Conservation (phyloP, 2,797 vertebrate genomes). For the Cottoperca gobio region DNA sequence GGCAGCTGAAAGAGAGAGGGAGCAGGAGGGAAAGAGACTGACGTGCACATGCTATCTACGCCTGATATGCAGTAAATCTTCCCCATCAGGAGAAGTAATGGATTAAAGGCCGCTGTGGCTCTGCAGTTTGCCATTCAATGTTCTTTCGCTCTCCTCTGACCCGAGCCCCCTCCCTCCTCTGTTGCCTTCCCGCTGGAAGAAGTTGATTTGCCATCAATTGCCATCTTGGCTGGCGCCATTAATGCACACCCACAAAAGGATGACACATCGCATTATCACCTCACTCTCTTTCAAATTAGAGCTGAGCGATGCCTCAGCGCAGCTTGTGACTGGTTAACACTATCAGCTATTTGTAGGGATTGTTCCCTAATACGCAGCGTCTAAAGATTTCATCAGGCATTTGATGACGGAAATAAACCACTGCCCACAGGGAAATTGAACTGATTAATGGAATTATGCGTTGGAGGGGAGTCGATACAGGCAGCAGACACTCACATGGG, state of each 20-base stretch:
- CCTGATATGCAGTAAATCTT: slow-evolving; percentile 91
- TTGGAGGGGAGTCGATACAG: slow-evolving; percentile 83
- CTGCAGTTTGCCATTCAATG: slow-evolving; percentile 92
- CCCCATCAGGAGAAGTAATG: slow-evolving; percentile 89
- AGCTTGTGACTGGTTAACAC: slow-evolving; percentile 92
- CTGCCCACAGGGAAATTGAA: slow-evolving; percentile 91
- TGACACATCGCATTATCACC: slow-evolving; percentile 90
- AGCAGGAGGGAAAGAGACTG: slow-evolving; percentile 20
- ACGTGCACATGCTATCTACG: slow-evolving; percentile 83
- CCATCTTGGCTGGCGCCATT: slow-evolving; percentile 90
- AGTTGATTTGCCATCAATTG: slow-evolving; percentile 93
- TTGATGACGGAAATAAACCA: slow-evolving; percentile 93
- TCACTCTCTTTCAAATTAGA: slow-evolving; percentile 94
- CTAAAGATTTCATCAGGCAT: slow-evolving; percentile 93
- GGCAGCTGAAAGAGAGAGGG: slow-evolving; percentile 58
- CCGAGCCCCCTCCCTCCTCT: slow-evolving; percentile 41
- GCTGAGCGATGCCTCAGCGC: slow-evolving; percentile 88
- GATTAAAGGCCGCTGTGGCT: slow-evolving; percentile 92
- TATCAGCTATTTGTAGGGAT: slow-evolving; percentile 88
- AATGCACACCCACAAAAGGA: slow-evolving; percentile 95
- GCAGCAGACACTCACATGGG: slow-evolving; percentile 74
- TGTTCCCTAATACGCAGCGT: slow-evolving; percentile 88
- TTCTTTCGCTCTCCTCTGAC: slow-evolving; percentile 87
- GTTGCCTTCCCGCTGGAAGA: slow-evolving; percentile 83
- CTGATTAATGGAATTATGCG: slow-evolving; percentile 89